Percentiles rank a stretch among this genome's conserved stretches.
Evolutionary conservation across 2,113 vertebrate species (phyloP).

Genomic region (Abramis brama): DNA sequence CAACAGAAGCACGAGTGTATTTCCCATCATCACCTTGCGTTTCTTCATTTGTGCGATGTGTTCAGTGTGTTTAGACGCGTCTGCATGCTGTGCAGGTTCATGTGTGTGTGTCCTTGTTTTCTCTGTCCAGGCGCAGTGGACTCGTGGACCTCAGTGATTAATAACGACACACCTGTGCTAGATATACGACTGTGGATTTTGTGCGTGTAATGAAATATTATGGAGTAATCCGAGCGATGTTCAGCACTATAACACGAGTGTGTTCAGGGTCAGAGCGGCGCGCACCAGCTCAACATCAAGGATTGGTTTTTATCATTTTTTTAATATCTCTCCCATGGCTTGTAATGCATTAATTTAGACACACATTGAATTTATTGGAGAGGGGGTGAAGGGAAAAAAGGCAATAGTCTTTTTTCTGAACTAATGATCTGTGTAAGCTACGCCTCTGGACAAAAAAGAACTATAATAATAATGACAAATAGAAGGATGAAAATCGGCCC

Average conservation of each 20-base stretch:
- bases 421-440: slow-evolving; percentile 53
- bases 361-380: slow-evolving; percentile 72
- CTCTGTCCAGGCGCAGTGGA: background rate
- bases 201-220: slow-evolving; percentile 81
- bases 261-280: slow-evolving; percentile 71
- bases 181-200: slow-evolving; percentile 72
- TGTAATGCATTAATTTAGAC: slow-evolving; percentile 79
- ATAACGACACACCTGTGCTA: slow-evolving; percentile 71
- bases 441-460: slow-evolving; percentile 41
- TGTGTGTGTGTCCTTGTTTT: background rate
- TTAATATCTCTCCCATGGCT: slow-evolving; percentile 74
- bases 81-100: slow-evolving; percentile 19
- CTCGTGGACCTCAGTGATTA: slow-evolving; percentile 68
- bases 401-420: slow-evolving; percentile 51
- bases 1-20: background rate
- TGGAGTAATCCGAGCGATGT: slow-evolving; percentile 74
- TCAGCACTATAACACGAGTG: slow-evolving; percentile 78
- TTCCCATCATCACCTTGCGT: background rate
- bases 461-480: slow-evolving; percentile 62
- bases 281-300: slow-evolving; percentile 56
- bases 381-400: slow-evolving; percentile 31
- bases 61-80: background rate
- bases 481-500: slow-evolving; percentile 57
- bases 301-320: slow-evolving; percentile 77
- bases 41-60: background rate